Conservation (phyloP, 2,797 vertebrate genomes). For the Ctenopoma kingsleyae region DNA sequence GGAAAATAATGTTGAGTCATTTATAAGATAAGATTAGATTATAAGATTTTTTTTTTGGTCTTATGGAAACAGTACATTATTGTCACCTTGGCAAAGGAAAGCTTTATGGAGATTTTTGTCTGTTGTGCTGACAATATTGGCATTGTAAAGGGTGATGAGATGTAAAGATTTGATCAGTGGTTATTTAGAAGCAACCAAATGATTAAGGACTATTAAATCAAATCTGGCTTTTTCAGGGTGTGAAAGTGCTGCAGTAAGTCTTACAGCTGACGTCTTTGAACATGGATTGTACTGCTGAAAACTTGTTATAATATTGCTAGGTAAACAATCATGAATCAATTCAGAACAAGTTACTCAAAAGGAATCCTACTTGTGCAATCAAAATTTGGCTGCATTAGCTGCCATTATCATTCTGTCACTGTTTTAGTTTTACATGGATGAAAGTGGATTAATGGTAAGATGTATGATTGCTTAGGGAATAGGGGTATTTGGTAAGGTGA, state of each 20-base stretch:
- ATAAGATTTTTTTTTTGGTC: conserved; percentile 46
- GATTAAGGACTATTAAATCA: conserved; percentile 34
- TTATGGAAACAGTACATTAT: conserved; percentile 56
- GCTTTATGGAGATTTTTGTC: conserved; percentile 15
- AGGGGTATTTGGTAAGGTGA: conserved; percentile 61
- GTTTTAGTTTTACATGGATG: conserved; percentile 68
- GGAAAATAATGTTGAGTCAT: conserved; percentile 66
- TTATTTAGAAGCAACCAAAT: conserved; percentile 38
- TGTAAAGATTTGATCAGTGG: conserved; percentile 44
- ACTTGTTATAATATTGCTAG: conserved; percentile 53
- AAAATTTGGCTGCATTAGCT: conserved; percentile 68
- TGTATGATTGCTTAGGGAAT: conserved; percentile 67
- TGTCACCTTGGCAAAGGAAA: conserved; percentile 30
- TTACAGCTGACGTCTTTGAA: conserved; percentile 50
- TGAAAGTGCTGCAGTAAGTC: conserved; percentile 38
- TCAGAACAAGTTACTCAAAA: conserved; percentile 62
- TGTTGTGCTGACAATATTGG: conserved; percentile 30
- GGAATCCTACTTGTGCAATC: conserved; percentile 58
- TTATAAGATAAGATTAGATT: no score
- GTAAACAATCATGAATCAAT: conserved; percentile 70
- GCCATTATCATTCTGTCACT: conserved; percentile 67
- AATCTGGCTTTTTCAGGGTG: conserved; percentile 38
- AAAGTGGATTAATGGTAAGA: conserved; percentile 76
- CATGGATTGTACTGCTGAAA: conserved; percentile 60
- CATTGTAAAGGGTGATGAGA: conserved; percentile 36